Percentiles rank a stretch among this genome's conserved stretches.
phyloP scores from a whole-genome alignment of 2,113 vertebrate genomes.

The Phaethon lepturus region DNA sequence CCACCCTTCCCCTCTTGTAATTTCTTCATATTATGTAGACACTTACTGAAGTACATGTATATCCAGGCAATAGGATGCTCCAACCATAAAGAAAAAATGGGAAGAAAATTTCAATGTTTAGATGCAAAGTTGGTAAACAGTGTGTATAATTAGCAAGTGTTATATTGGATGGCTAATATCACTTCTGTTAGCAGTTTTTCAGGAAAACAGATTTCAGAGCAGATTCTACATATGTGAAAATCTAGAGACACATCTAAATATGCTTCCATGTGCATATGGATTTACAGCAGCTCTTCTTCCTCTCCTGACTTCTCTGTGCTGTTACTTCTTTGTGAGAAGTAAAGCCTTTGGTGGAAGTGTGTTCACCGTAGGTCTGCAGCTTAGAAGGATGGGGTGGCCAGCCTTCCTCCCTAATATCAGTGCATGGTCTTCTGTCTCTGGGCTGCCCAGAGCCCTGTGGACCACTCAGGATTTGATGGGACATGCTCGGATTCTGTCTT shows the following conservation, averaged over 20 bases:
- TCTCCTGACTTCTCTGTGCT: neutral
- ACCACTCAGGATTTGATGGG: neutral
- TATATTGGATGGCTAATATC: constrained; percentile 26
- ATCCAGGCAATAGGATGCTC: neutral
- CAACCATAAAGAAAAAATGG: neutral
- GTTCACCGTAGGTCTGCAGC: neutral
- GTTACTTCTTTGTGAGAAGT: neutral
- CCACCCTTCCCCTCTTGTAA: neutral
- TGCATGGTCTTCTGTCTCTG: neutral
- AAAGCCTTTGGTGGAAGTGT: neutral
- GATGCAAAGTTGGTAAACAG: constrained; percentile 4
- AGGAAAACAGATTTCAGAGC: constrained; percentile 52
- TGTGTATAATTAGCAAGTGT: constrained; percentile 40
- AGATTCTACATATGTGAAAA: constrained; percentile 30
- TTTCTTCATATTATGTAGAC: neutral
- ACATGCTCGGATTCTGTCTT: rapidly evolving
- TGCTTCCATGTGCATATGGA: neutral
- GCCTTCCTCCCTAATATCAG: neutral
- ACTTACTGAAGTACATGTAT: neutral
- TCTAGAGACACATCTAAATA: constrained; percentile 12
- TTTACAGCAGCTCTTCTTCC: neutral
- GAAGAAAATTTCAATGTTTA: neutral
- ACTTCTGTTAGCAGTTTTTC: constrained; percentile 47
- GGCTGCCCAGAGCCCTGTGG: rapidly evolving
- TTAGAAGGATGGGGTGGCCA: neutral